Evolutionary conservation across 2,888 invertebrate species (phyloP).

Genomic region (Platypus cylindrus): DNA sequence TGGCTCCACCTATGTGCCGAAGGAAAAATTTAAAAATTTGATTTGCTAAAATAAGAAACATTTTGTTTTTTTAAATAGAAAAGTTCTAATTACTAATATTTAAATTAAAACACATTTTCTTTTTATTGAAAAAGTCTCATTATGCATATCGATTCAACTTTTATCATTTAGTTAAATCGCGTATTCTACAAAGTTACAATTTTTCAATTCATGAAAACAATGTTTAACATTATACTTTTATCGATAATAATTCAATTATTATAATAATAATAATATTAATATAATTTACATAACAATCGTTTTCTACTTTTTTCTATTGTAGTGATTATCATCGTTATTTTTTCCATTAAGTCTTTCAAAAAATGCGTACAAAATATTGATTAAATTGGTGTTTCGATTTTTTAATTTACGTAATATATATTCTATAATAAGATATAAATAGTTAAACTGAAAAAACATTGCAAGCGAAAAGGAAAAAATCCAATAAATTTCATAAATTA

Average conservation of each 20-base stretch:
- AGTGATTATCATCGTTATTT: slow-evolving; percentile 17
- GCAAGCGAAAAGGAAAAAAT: no score
- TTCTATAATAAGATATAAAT: no score
- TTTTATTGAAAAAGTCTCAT: slow-evolving; percentile 13
- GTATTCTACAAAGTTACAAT: slow-evolving; percentile 4
- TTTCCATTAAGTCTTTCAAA: slow-evolving; percentile 14
- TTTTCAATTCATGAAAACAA: slow-evolving; percentile 4
- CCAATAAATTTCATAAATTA: no score
- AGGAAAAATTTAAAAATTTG: no score
- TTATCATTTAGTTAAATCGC: slow-evolving; percentile 7
- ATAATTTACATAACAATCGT: slow-evolving; percentile 16
- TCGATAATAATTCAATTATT: slow-evolving; percentile 8
- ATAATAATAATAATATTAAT: slow-evolving; percentile 12
- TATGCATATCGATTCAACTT: slow-evolving; percentile 10
- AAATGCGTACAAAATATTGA: not conserved
- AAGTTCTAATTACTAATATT: no score
- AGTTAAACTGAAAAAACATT: no score
- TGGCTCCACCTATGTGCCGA: no score
- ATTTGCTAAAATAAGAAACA: no score
- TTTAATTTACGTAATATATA: no score
- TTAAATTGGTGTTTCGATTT: no score
- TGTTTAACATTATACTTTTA: slow-evolving; percentile 3
- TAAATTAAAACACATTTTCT: no score
- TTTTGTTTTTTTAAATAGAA: no score
- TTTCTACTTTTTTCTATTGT: slow-evolving; percentile 14